Base-by-base conservation (phyloP, 2,113 vertebrate genomes). In the Rutilus rutilus region DNA sequence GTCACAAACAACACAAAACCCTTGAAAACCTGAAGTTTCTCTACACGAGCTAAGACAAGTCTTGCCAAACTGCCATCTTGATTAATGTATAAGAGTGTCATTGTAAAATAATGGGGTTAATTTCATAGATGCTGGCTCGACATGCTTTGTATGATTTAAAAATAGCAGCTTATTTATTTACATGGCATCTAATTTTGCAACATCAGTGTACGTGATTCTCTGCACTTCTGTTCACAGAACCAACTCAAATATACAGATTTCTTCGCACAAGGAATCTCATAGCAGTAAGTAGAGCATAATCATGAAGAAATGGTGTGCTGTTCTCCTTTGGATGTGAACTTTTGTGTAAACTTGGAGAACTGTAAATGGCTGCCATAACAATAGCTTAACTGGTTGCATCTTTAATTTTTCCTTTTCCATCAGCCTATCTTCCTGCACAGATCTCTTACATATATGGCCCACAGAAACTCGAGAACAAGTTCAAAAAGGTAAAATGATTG, bases 361-460 rank as follows among this genome's bases (percentile, higher is more conserved):
- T 25, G 25, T 74, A n/a, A 8, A 10, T 6, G 39, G 25, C 57
- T 59, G 27, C 19, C 15, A 4, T 60, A 25, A 54, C 11, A 36
- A 62, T 23, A n/a, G 25, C 36, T 12, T 15, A 19, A 8, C 11
- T 11, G 52, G 8, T 78, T 19, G 25, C n/a, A 62, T 76, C 12
- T 57, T 57, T 15, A 3, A 15, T n/a, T 8, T 74, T 62, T 64
- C 5, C 27, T 85, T 79, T 10, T 36, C 27, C 60, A 93, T 95
- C 95, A 99, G 98, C 98, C 98, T 42, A 98, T 99, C 93, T 99
- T 99, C 95, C 95, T 99, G 96, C 97, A 99, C 95, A 97, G 98
- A 94, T 98, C 97, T 30, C 97, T 99, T 88, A 98, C 97, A 73
- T 99, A 99, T 75, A 99, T 99, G 98, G 97, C 97, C 87, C 98